Base-by-base conservation (phyloP, 2,888 invertebrate genomes). In the Zaprionus bogoriensis region DNA sequence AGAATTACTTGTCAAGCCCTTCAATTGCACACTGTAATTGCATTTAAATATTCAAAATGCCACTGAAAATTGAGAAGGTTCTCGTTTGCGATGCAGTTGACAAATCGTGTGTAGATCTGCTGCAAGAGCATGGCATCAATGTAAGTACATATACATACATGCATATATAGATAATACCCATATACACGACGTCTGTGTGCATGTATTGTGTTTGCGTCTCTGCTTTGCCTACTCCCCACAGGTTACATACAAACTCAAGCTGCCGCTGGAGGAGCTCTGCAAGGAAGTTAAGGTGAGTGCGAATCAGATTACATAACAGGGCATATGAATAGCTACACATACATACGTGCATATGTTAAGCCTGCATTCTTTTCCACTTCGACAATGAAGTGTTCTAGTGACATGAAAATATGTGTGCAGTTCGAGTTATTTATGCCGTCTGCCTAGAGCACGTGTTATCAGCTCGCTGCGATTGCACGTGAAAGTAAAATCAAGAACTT, bases 11-110 rank as follows among this genome's bases (percentile, higher is more conserved):
- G n/a, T n/a, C n/a, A n/a, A n/a, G n/a, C n/a, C n/a, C n/a, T 27
- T 27, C 2, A n/a, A 32, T 7, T 25, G 19, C 27, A 27, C 41
- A 6, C 19, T 46, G 36, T 23, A 17, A 45, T 62, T 52, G 30
- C 14, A 36, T 47, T 44, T 44, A 22, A 17, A 19, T 45, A 4
- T 55, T 60, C 9, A 28, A 68, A 22, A 93, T 93, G 93, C 91
- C 89, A 64, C 90, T 95, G 84, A 91, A 93, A 69, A 93, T 98
- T 57, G 93, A 94, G 87, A 95, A 94, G 71, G 98, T 99, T 59
- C 92, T 99, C 58, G 95, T 99, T 74, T 97, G 97, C 80, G 99
- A 99, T 91, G 97, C 97, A 25, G 96, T 99, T 2, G 98, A 98
- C 88, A 92, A 93, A 17, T 94, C 95, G 72, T 99, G 99, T 91